Evolutionary conservation across 2,888 invertebrate species (phyloP).

Genomic region (Kuschelorhynchus macadamiae): DNA sequence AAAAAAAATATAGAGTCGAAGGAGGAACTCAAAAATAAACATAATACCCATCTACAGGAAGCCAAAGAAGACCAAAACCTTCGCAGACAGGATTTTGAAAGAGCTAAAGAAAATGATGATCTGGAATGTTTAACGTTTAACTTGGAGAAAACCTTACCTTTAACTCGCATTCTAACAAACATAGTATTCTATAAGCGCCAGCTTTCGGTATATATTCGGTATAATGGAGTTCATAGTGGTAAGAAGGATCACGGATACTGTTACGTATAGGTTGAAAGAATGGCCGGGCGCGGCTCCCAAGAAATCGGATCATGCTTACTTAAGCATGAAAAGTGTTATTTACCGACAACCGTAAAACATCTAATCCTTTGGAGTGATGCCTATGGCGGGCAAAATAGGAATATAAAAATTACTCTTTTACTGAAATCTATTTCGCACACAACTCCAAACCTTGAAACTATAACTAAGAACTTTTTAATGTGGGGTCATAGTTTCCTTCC

Average conservation of each 20-base stretch:
- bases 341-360: constrained; percentile 41
- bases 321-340: constrained; percentile 23
- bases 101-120: constrained; percentile 23
- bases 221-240: constrained; percentile 51
- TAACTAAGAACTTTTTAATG: constrained; percentile 17
- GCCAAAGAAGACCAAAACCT: constrained; percentile 16
- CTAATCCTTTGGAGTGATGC: constrained; percentile 34
- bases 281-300: constrained; percentile 53
- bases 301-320: constrained; percentile 45
- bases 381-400: constrained; percentile 53
- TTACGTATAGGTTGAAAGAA: constrained; percentile 52
- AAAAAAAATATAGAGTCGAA: not conserved
- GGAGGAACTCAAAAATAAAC: constrained; percentile 7
- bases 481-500: constrained; percentile 16
- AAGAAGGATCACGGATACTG: constrained; percentile 32
- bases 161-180: constrained; percentile 43
- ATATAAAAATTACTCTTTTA: constrained; percentile 26
- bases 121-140: constrained; percentile 69
- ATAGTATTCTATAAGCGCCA: constrained; percentile 57
- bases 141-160: constrained; percentile 40
- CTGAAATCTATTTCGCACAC: constrained; percentile 18
- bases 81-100: constrained; percentile 11
- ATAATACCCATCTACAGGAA: constrained; percentile 14
- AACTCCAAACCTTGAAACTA: constrained; percentile 10
- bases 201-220: constrained; percentile 56